phyloP scores from a whole-genome alignment of 2,113 vertebrate species.

The Aplodontia rufa region DNA sequence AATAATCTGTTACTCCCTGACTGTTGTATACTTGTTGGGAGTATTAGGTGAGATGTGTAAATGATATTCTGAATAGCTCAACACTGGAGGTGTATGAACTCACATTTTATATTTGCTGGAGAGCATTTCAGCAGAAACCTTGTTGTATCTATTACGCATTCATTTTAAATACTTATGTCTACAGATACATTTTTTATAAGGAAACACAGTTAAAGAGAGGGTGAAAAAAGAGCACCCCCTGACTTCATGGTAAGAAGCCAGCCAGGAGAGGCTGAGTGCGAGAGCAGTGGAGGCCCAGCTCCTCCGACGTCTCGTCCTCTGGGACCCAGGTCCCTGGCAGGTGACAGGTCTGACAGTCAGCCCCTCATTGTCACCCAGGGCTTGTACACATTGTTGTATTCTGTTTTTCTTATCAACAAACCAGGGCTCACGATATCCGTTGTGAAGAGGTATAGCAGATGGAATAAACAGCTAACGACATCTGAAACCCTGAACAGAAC shows the following conservation, averaged over 20 bases:
- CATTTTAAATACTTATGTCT: background rate
- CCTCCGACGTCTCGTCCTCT: background rate
- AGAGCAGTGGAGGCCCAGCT: background rate
- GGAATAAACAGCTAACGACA: background rate
- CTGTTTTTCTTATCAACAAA: background rate
- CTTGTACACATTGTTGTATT: background rate
- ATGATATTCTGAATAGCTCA: background rate
- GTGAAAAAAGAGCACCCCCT: background rate
- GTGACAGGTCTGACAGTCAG: background rate
- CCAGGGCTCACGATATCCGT: no score
- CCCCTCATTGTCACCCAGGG: background rate
- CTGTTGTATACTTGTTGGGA: conserved; percentile 2
- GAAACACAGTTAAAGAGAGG: background rate
- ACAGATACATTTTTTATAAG: background rate
- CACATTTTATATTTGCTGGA: background rate
- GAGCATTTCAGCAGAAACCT: background rate
- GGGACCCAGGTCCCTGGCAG: background rate
- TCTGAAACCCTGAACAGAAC: background rate
- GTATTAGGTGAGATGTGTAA: background rate
- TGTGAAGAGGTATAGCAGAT: background rate
- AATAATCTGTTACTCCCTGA: background rate
- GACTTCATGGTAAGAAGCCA: background rate
- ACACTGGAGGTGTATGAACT: accelerated
- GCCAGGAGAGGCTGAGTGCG: background rate
- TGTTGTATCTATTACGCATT: background rate